Conservation (phyloP, 1,140 invertebrate genomes). For the Drosophila suzukii region DNA sequence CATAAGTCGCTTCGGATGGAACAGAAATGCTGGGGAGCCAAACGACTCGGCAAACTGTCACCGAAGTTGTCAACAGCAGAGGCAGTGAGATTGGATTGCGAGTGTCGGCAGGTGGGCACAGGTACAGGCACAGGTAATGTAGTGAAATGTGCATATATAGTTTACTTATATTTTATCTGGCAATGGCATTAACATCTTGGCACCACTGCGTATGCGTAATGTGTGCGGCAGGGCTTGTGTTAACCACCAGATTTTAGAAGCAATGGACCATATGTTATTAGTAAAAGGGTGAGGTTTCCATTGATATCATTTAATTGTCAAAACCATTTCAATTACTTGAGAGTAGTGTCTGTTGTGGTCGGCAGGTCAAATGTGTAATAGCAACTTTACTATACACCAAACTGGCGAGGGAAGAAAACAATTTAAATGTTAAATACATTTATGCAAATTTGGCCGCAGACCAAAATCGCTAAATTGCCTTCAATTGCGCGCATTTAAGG, state of each 20-base stretch:
- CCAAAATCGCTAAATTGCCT: conserved; percentile 74
- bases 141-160: conserved; percentile 25
- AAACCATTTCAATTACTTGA: neutral
- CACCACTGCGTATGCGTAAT: conserved; percentile 25
- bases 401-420: conserved; percentile 53
- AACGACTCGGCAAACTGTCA: conserved; percentile 68
- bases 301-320: neutral
- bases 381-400: neutral
- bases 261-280: neutral
- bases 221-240: conserved; percentile 9
- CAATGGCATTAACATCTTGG: conserved; percentile 29
- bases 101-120: conserved; percentile 18
- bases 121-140: conserved; percentile 16
- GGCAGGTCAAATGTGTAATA: conserved; percentile 6
- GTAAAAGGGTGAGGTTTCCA: neutral
- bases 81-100: conserved; percentile 9
- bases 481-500: conserved; percentile 72
- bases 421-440: conserved; percentile 82
- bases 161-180: conserved; percentile 8
- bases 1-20: conserved; percentile 22
- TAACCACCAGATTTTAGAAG: conserved; percentile 1
- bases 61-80: conserved; percentile 59
- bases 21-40: neutral
- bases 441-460: conserved; percentile 66
- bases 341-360: neutral